These are phyloP conservation scores for Panthera leo DNA, from an alignment of 2,113 vertebrate species.

Conservation along the genomic window DNA sequence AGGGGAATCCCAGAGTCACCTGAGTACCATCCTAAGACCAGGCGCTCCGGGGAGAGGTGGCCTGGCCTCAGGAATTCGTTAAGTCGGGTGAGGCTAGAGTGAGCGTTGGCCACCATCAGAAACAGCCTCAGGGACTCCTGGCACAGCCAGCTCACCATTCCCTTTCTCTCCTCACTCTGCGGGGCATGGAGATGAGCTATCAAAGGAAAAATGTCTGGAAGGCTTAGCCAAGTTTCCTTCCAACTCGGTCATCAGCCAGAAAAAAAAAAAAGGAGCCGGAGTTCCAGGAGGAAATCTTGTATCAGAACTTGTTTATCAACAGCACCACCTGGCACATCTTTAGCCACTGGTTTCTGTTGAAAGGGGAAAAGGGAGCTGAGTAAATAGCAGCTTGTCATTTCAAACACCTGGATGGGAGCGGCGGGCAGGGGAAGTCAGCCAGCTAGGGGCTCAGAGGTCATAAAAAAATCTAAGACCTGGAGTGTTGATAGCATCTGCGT, in stretches of 20 bases:
- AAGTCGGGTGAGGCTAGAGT: neutral
- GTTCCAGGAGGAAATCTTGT: slow-evolving; percentile 66
- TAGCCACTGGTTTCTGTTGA: slow-evolving; percentile 46
- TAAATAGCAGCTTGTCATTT: slow-evolving; percentile 44
- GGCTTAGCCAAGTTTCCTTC: slow-evolving; percentile 47
- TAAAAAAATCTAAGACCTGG: slow-evolving; percentile 1
- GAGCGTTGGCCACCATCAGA: neutral
- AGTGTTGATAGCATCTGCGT: neutral
- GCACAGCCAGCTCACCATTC: neutral
- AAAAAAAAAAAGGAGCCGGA: neutral
- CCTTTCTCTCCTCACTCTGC: neutral
- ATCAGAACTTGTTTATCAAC: slow-evolving; percentile 59
- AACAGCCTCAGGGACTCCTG: neutral
- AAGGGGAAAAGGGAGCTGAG: slow-evolving; percentile 48
- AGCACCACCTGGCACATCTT: slow-evolving; percentile 63
- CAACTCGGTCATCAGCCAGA: slow-evolving; percentile 52
- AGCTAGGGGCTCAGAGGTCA: slow-evolving; percentile 26
- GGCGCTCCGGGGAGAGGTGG: neutral
- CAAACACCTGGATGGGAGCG: slow-evolving; percentile 52
- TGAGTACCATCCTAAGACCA: neutral
- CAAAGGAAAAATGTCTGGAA: slow-evolving; percentile 32
- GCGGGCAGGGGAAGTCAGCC: neutral
- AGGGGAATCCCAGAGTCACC: neutral
- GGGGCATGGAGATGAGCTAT: neutral
- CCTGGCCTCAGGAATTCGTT: neutral